phyloP scores from a whole-genome alignment of 2,113 vertebrate species.

The Chrysochloris asiatica region DNA sequence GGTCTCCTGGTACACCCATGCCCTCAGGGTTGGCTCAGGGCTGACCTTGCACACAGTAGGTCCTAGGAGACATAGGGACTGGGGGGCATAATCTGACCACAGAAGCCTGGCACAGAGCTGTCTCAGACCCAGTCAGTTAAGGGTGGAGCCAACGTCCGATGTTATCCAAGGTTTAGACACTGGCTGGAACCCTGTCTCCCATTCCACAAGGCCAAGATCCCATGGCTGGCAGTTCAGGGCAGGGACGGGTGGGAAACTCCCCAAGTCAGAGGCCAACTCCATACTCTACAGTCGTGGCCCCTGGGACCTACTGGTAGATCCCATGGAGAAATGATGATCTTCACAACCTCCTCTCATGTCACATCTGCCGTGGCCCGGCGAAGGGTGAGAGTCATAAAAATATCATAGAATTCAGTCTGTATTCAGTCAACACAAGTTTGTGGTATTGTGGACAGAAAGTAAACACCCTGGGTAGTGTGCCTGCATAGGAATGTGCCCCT shows the following conservation, averaged over 20 bases:
- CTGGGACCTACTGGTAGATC: background rate
- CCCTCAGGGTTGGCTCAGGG: background rate
- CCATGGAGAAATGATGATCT: background rate
- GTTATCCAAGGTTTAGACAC: accelerated
- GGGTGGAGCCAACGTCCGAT: background rate
- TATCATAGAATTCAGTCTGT: background rate
- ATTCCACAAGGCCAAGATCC: background rate
- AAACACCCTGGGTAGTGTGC: background rate
- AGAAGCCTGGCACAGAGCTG: background rate
- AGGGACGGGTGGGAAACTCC: background rate
- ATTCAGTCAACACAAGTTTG: background rate
- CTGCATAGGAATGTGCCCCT: background rate
- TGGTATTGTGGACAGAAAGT: too few species aligned
- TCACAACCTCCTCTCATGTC: accelerated
- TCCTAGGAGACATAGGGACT: background rate
- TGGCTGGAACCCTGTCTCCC: background rate
- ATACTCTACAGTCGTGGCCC: too few species aligned
- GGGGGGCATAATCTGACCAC: background rate
- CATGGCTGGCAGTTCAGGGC: constrained; percentile 21
- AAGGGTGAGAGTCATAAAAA: accelerated
- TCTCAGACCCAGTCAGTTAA: background rate
- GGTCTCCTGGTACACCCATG: background rate
- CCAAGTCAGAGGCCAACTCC: background rate
- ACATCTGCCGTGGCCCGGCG: accelerated
- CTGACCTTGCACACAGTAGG: background rate